Percentiles rank a stretch among this genome's conserved stretches.
Evolutionary conservation across 2,113 vertebrate species (phyloP).

Genomic region (Gyps fulvus): DNA sequence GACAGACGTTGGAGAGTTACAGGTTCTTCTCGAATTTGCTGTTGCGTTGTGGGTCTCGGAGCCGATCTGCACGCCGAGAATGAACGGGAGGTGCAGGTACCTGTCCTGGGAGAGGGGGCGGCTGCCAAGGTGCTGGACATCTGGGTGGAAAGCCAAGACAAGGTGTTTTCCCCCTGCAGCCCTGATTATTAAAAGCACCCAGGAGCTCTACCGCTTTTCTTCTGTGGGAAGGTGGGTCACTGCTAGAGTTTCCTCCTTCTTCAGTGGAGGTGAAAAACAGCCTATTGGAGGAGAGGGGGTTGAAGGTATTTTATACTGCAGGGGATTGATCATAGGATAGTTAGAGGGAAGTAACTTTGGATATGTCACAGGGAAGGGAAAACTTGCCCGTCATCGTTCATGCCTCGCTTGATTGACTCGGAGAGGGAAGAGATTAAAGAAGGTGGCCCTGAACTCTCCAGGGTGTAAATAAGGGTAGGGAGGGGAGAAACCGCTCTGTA

Average conservation of each 20-base stretch:
- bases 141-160: neutral
- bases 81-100: neutral
- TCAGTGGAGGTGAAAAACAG: neutral
- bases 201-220: neutral
- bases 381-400: neutral
- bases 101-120: neutral
- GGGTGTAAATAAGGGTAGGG: neutral
- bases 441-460: neutral
- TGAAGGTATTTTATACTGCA: neutral
- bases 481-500: neutral
- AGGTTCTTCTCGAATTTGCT: neutral
- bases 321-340: neutral
- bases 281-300: neutral
- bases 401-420: neutral
- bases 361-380: neutral
- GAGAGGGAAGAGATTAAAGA: neutral
- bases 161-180: neutral
- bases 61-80: neutral
- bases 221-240: neutral
- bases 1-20: neutral
- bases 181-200: neutral
- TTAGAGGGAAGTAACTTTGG: neutral
- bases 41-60: neutral
- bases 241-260: neutral
- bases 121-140: neutral